A percentile compares a stretch with the other conserved stretches of the same genome.
These are phyloP conservation scores for Campaea margaritaria DNA, from an alignment of 2,888 invertebrate species.

Conservation along the genomic window DNA sequence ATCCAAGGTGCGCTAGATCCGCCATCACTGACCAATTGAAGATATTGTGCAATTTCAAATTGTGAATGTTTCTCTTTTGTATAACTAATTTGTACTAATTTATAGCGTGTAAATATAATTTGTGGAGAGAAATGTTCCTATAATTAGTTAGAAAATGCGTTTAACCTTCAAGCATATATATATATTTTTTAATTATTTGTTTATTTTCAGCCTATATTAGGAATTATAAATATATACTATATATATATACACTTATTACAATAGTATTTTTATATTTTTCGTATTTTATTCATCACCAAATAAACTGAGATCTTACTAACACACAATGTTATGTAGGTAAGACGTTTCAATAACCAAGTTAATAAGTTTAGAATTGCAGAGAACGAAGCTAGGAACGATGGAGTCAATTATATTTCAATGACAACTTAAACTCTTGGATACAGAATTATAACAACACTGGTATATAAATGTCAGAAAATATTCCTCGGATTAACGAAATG, in stretches of 20 bases:
- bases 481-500: conserved; percentile 44
- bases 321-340: too few species aligned
- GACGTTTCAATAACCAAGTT: too few species aligned
- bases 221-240: too few species aligned
- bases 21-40: conserved; percentile 47
- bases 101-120: conserved; percentile 28
- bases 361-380: neutral
- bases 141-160: too few species aligned
- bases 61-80: conserved; percentile 45
- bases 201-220: too few species aligned
- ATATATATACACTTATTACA: too few species aligned
- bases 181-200: too few species aligned
- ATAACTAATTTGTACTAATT: conserved; percentile 40
- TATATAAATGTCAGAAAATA: conserved; percentile 28
- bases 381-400: neutral
- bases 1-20: conserved; percentile 51
- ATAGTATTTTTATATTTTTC: too few species aligned
- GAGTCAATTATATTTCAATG: neutral
- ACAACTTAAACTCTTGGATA: conserved; percentile 5
- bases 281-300: too few species aligned
- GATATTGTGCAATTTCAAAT: conserved; percentile 46
- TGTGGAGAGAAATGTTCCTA: neutral
- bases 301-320: too few species aligned
- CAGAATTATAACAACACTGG: conserved; percentile 16
- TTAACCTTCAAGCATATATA: too few species aligned